Base-by-base conservation (phyloP, 2,113 vertebrate genomes). In the Thunnus thynnus region DNA sequence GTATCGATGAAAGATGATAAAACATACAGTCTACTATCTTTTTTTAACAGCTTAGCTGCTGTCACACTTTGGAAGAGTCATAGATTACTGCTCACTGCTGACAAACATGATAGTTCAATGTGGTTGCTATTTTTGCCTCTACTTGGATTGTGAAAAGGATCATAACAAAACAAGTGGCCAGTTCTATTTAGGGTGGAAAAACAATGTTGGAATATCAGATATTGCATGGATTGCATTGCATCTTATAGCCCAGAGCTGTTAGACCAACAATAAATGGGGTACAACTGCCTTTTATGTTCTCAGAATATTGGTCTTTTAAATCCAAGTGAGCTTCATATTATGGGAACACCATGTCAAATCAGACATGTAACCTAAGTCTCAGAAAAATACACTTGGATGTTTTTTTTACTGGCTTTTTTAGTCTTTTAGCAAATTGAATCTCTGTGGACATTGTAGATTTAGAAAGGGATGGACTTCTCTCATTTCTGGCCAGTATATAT, bases 121-220 rank as follows among this genome's bases (percentile, higher is more conserved):
- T n/a, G 47, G 67, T 57, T 73, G 41, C 60, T 83, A 72, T 91
- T 72, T 85, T 85, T 83, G 52, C 57, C 44, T 74, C 30, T 41
- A 8, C 47, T 76, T 89, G 44, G 47, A 50, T 79, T 90, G 67
- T 2, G 25, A 63, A 78, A 69, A 41, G 51, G 50, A 69, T 77
- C 70, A 57, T 13, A 87, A 83, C 80, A 89, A 88, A 88, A 83
- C 72, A 81, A 76, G 75, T 48, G 54, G 18, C 32, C 25, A 30
- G 22, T 76, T 91, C 69, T 83, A 84, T 76, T 88, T 62, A 41
- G 30, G 61, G 66, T 66, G 79, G 72, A 47, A 82, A 84, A 85
- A 78, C 67, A 84, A 71, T 72, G 60, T 72, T 51, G 22, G 30
- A 60, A 60, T 80, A 75, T 79, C 18, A 61, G 5, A 63, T 80